Evolutionary conservation across 2,113 vertebrate genomes (phyloP), one percentile per base, ranked within the genome.

Genomic region (Brachyistius frenatus): DNA sequence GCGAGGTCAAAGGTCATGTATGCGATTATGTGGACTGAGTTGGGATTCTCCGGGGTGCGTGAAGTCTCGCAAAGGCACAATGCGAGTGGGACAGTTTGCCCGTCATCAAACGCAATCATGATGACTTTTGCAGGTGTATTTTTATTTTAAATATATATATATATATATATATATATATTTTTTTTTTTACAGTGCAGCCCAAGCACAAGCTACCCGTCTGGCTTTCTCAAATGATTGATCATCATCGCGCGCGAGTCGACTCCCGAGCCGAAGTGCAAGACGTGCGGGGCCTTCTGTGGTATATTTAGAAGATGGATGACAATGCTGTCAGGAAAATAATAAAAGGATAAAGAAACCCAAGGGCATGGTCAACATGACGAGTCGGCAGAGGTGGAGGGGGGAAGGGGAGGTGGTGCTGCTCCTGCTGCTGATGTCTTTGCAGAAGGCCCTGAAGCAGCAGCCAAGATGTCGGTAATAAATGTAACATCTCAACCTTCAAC

Each of bases 311-410:
- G 54, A 78, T 66, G 30, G 39, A 56, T 74, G 50, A 56, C 23
- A 6, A 8, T 65, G 67, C 16, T 76, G 63, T 61, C 16, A 56
- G 66, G 61, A 62, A 61, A 61, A 54, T 6, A 60, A 66, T 5
- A 63, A 79, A 23, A 73, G 50, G 56, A 1, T 35, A 52, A 46
- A 77, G 50, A 66, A 70, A 67, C 37, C 65, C 66, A 66, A 52
- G 41, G 76, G 70, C 83, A 76, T 13, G 80, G 66, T 85, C 64
- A 81, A 53, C 56, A 75, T 68, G 70, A 56, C 56, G 44, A 50
- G 58, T 5, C 56, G 53, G 53, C 46, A 1, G 23, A 49, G 64
- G 39, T n/a, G 80, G 10, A 31, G 44, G 55, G 32, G 31, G 44
- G 55, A 30, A 54, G 60, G 14, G 49, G 56, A 16, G 53, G n/a